A percentile compares a stretch with the other conserved stretches of the same genome.
Evolutionary conservation across 2,797 vertebrate species (phyloP).

Genomic region (Malacoraja senta): DNA sequence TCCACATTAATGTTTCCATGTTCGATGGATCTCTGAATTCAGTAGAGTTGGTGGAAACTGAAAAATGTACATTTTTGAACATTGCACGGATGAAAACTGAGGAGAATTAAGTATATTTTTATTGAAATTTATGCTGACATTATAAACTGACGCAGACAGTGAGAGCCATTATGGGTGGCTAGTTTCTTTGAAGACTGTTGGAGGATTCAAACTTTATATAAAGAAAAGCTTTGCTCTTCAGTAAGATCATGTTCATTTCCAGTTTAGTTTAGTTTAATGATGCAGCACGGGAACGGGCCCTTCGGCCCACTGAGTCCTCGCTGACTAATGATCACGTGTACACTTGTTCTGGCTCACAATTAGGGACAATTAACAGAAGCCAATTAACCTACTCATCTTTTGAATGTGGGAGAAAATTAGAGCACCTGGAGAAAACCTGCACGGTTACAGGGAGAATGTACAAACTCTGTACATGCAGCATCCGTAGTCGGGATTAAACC

Average conservation of each 20-base stretch:
- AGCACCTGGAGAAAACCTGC: too few relatives aligned
- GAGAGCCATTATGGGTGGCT: not conserved
- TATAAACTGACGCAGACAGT: not conserved
- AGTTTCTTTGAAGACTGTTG: not conserved
- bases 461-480: too few relatives aligned
- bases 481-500: too few relatives aligned
- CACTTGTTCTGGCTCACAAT: too few relatives aligned
- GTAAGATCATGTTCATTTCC: not conserved
- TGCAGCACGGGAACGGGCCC: too few relatives aligned
- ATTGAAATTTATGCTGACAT: not conserved
- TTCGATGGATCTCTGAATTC: not conserved
- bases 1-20: conserved; percentile 39
- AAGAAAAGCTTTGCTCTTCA: not conserved
- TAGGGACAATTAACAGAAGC: too few relatives aligned
- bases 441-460: too few relatives aligned
- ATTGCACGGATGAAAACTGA: not conserved
- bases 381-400: too few relatives aligned
- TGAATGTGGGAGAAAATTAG: too few relatives aligned
- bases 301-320: too few relatives aligned
- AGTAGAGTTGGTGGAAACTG: conserved; percentile 34
- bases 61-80: conserved; percentile 18
- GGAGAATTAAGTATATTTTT: not conserved
- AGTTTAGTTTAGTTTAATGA: not conserved
- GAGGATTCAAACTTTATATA: not conserved
- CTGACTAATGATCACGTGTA: too few relatives aligned